Evolutionary conservation across 2,888 invertebrate genomes (phyloP), one percentile per base, ranked within the genome.

Genomic region (Heliconius sara): DNA sequence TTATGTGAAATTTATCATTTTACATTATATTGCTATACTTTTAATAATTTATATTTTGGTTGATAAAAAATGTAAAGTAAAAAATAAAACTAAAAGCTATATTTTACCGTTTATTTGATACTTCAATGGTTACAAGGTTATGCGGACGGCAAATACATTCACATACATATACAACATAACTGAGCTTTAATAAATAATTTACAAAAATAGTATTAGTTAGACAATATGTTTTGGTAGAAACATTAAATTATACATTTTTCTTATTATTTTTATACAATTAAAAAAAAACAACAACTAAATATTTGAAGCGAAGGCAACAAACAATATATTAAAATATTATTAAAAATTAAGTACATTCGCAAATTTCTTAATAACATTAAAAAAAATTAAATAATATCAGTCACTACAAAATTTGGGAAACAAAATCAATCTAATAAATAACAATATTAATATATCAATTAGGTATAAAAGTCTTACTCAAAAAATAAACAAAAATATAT

Each of bases 141-240:
- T 87, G 84, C 87, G 93, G 93, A 93, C 93, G 93, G 93, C 92
- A 88, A 91, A 90, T 81, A 83, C 80, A 82, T 84, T 80, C 63
- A 84, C 78, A 80, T 71, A 79, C 73, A 68, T 13, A 43, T 25
- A 43, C 43, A 83, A 81, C 63, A 83, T 72, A 80, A 81, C 63
- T 73, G 65, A 76, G 60, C 57, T 67, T 71, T 66, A 70, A 34
- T 81, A 79, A 79, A 82, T 68, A 72, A 77, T 63, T 75, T 76
- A 30, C 47, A 80, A 72, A 80, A 81, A 81, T 78, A 78, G 43
- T 47, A 19, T 76, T 60, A 57, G 34, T 39, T 39, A 7, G 27
- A 47, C 76, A 47, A 66, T 27, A 74, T 10, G 25, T 25, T 65
- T 75, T 75, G 75, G 65, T 16, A 75, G 43, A 65, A 19, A 57